These are phyloP conservation scores for Episyrphus balteatus DNA, from an alignment of 1,140 invertebrate species.

Conservation along the genomic window DNA sequence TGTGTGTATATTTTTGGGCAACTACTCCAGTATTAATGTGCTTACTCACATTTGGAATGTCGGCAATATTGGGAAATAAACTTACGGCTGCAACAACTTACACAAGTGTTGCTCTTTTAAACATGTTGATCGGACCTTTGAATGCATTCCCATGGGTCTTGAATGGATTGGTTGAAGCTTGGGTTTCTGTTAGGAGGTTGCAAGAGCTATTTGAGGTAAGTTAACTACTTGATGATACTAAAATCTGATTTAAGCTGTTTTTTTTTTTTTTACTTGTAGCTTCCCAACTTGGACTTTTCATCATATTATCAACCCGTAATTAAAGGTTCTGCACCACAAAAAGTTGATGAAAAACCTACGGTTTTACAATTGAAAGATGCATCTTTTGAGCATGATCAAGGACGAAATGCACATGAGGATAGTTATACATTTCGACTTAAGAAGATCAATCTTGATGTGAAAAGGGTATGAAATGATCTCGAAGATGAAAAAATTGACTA, in stretches of 20 bases:
- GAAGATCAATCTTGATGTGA: constrained; percentile 28
- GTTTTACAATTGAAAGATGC: constrained; percentile 28
- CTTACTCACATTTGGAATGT: constrained; percentile 82
- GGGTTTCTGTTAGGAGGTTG: constrained; percentile 76
- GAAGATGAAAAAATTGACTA: neutral
- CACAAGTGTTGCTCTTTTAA: constrained; percentile 86
- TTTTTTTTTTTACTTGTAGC: constrained; percentile 5
- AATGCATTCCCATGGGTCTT: constrained; percentile 98
- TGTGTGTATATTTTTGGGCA: constrained; percentile 98
- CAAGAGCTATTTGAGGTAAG: constrained; percentile 47
- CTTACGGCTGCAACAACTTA: constrained; percentile 79
- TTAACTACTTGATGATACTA: neutral
- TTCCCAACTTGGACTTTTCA: constrained; percentile 29
- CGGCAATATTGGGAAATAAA: constrained; percentile 72
- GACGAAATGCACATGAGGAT: neutral
- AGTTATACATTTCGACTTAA: constrained; percentile 14
- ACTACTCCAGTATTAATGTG: constrained; percentile 94
- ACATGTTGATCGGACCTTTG: constrained; percentile 90
- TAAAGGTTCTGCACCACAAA: constrained; percentile 7
- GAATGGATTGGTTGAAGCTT: constrained; percentile 90
- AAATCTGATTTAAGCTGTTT: neutral
- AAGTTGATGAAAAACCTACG: constrained; percentile 4
- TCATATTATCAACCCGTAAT: constrained; percentile 33
- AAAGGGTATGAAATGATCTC: constrained; percentile 8
- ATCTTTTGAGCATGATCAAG: constrained; percentile 18